These are phyloP conservation scores for Nemotelus pantherinus DNA, from an alignment of 2,888 invertebrate species.

Conservation along the genomic window DNA sequence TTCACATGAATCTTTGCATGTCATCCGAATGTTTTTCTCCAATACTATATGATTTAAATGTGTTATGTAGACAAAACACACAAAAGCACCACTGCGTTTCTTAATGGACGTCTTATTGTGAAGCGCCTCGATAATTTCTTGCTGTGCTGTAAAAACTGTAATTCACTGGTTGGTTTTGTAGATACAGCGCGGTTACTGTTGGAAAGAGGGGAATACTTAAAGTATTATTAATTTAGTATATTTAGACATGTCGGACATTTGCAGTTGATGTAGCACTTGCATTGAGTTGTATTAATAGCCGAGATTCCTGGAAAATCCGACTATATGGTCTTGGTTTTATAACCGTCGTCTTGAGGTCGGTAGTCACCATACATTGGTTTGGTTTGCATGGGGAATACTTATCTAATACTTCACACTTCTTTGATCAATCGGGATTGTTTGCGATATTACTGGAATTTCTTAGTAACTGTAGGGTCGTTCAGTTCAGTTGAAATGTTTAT, in stretches of 20 bases:
- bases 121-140: background rate
- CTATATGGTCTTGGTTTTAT: too few species aligned
- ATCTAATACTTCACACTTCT: slow-evolving; percentile 32
- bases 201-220: too few species aligned
- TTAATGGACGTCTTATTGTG: slow-evolving; percentile 19
- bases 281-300: slow-evolving; percentile 25
- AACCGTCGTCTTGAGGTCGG: too few species aligned
- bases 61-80: background rate
- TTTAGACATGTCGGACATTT: background rate
- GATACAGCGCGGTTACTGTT: too few species aligned
- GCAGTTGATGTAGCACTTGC: slow-evolving; percentile 14
- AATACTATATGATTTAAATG: background rate
- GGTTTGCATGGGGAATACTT: slow-evolving; percentile 18
- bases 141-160: too few species aligned
- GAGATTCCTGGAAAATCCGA: slow-evolving; percentile 14
- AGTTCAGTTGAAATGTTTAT: slow-evolving; percentile 14
- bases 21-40: background rate
- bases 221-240: slow-evolving; percentile 3
- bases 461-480: slow-evolving; percentile 1
- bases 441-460: background rate
- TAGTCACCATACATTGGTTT: background rate
- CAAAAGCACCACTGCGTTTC: background rate
- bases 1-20: background rate
- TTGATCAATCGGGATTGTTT: slow-evolving; percentile 25
- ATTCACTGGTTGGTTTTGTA: too few species aligned